Evolutionary conservation across 1,140 invertebrate genomes (phyloP).

Genomic region (Tachypleus tridentatus): DNA sequence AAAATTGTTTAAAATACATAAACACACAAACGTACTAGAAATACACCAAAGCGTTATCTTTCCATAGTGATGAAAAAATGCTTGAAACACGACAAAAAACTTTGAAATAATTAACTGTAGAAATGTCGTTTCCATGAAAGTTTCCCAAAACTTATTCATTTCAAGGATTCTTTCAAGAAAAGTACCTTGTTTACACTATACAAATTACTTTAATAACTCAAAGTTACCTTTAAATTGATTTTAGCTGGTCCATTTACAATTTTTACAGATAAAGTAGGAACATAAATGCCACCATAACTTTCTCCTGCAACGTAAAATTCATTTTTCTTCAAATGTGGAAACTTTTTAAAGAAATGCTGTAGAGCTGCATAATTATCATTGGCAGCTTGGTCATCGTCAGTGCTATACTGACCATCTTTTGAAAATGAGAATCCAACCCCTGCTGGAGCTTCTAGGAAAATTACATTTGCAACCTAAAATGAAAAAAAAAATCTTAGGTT

Average conservation of each 20-base stretch:
- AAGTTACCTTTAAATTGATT: constrained; percentile 34
- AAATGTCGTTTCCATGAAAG: too few species aligned
- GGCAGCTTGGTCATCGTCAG: constrained; percentile 37
- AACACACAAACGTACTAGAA: too few species aligned
- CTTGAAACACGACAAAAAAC: too few species aligned
- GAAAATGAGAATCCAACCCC: constrained; percentile 46
- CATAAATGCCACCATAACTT: constrained; percentile 37
- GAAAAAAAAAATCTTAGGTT: constrained; percentile 6
- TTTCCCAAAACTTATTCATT: too few species aligned
- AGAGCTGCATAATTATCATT: constrained; percentile 38
- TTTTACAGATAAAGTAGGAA: constrained; percentile 39
- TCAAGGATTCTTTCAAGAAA: too few species aligned
- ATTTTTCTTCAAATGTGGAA: constrained; percentile 36
- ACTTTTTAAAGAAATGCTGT: constrained; percentile 40
- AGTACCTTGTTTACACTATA: too few species aligned
- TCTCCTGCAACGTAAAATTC: constrained; percentile 39
- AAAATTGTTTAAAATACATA: too few species aligned
- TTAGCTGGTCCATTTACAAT: constrained; percentile 32
- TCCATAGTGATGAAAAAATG: too few species aligned
- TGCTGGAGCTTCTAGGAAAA: constrained; percentile 44
- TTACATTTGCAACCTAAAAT: constrained; percentile 62
- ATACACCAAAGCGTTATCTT: too few species aligned
- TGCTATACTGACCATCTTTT: constrained; percentile 37
- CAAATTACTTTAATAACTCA: too few species aligned
- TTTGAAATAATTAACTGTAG: too few species aligned